Percentiles rank a stretch among this genome's conserved stretches.
These are phyloP conservation scores for Microplitis manilae DNA, from an alignment of 2,888 invertebrate genomes.

Conservation along the genomic window DNA sequence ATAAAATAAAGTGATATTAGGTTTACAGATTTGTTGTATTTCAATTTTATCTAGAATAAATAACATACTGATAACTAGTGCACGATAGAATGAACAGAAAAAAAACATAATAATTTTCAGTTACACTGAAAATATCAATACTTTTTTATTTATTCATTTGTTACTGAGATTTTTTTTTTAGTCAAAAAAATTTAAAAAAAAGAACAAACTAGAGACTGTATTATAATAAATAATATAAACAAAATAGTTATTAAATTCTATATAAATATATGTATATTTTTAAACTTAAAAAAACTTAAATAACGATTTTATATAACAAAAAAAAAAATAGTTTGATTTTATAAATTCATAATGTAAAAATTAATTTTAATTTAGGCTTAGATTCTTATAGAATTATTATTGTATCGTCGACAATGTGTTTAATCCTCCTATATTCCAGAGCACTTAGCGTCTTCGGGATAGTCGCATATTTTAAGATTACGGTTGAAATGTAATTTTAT, in stretches of 20 bases:
- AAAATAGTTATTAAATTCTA: no score
- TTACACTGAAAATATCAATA: background rate
- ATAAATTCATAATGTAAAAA: no score
- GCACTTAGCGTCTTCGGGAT: constrained; percentile 36
- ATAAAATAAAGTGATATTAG: constrained; percentile 1
- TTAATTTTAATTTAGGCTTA: no score
- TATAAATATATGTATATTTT: no score
- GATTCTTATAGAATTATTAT: background rate
- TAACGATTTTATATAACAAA: no score
- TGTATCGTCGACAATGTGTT: background rate
- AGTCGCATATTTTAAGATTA: constrained; percentile 36
- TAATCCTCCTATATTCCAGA: background rate
- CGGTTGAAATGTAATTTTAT: constrained; percentile 43
- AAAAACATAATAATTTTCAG: background rate
- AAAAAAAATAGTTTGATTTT: no score
- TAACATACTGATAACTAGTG: background rate
- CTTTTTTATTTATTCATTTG: background rate
- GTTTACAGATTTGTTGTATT: background rate
- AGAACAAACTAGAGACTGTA: background rate
- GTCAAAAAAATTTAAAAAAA: background rate
- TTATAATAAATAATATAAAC: background rate
- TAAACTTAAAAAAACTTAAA: no score
- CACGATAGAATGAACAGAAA: background rate
- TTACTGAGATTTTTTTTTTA: background rate
- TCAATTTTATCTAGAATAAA: background rate